Evolutionary conservation across 2,113 vertebrate species (phyloP), one percentile per base, ranked within the genome.

Genomic region (Calyptomena viridis): DNA sequence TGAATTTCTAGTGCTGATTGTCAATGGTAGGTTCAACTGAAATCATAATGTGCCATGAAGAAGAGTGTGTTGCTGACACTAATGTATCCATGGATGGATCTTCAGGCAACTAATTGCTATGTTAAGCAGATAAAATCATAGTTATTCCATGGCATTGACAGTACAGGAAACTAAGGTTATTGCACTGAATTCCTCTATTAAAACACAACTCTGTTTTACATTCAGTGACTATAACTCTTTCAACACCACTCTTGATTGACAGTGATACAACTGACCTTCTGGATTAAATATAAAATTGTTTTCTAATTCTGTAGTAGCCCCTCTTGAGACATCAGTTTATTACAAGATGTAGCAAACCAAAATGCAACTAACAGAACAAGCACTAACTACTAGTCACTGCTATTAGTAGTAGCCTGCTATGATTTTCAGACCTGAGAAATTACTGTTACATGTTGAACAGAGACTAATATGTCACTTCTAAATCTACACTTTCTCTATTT

Each of bases 401-500:
- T 79, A 18, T 64, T 89, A 44, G 62, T 22, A 56, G 66, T 56
- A 84, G 44, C 49, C n/a, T 75, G 35, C 68, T 60, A 23, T 13
- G 53, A 93, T 96, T 78, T 95, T 82, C 79, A 94, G 81, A 82
- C 63, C 47, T 62, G 44, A 85, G 59, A 93, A 81, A 75, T 91
- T 79, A 67, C 87, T 4, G 1, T 31, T 84, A 76, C 42, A 2
- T 62, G 82, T 92, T 82, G 81, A 85, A 62, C 49, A 94, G 76
- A 69, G 50, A 62, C 93, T 84, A 64, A 81, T 46, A 67, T 73
- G 76, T 66, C 59, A 82, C 64, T 95, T 81, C 55, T 58, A 96
- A 96, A 95, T 62, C 82, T 94, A 77, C 40, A 44, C 10, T 39
- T 95, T 76, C 64, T 91, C 85, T 94, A 8, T 94, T 94, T 95